These are phyloP conservation scores for Araneus ventricosus DNA, from an alignment of 1,140 invertebrate genomes.

Conservation along the genomic window DNA sequence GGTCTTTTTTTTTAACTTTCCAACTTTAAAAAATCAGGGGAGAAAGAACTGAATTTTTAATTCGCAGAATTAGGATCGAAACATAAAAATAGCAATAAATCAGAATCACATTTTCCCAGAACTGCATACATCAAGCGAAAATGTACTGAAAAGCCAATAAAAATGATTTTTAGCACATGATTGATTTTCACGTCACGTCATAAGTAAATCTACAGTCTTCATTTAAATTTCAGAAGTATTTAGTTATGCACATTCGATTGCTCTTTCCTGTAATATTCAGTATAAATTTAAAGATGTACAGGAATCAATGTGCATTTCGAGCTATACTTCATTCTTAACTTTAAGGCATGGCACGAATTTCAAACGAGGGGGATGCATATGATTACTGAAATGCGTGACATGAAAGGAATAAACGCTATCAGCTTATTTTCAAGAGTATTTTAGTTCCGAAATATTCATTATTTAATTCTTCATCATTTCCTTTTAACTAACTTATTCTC, in stretches of 20 bases:
- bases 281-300: conserved; percentile 38
- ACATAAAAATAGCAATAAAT: neutral
- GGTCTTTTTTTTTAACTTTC: neutral
- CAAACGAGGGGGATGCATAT: neutral
- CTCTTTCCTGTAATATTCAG: neutral
- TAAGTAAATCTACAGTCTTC: conserved; percentile 30
- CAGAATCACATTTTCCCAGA: neutral
- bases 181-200: conserved; percentile 6
- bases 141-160: neutral
- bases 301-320: conserved; percentile 11
- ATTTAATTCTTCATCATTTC: neutral
- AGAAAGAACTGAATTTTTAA: neutral
- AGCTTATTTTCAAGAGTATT: neutral
- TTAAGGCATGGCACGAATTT: neutral
- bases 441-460: neutral
- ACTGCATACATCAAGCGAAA: neutral
- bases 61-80: neutral
- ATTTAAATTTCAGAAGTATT: conserved; percentile 38
- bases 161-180: neutral
- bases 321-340: conserved; percentile 34
- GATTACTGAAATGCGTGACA: neutral
- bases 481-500: neutral
- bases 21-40: neutral
- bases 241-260: conserved; percentile 16
- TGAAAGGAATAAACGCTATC: neutral